Base-by-base conservation (phyloP, 2,888 invertebrate species). In the Odontothrips loti region DNA sequence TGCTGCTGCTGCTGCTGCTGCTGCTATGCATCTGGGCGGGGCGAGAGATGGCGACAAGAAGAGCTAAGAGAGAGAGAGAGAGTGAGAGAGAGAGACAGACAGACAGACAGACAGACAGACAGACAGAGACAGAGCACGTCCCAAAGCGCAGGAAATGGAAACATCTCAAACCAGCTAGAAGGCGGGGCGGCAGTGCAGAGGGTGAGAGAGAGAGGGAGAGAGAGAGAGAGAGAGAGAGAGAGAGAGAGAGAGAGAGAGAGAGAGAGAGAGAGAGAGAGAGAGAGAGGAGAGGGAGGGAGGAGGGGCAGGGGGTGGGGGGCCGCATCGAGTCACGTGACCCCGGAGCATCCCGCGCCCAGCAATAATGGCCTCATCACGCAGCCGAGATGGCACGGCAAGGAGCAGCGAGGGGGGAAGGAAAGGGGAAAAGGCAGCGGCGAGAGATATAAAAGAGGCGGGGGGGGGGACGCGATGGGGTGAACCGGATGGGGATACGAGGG, bases 311-410 rank as follows among this genome's bases (percentile, higher is more conserved):
- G 58, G 6, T 12, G 58, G 58, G 20, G 15, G 17, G 17, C 15
- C 58, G 17, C 58, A 15, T 58, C 58, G 58, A 17, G 58, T 17
- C 17, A 20, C 58, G 11, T 58, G 20, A 20, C 58, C 20, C 6
- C 34, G n/a, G n/a, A 43, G 34, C 34, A 43, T n/a, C 20, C 58
- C 58, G 6, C 58, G 2, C 12, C 4, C 8, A 75, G 27, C 9
- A 27, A 75, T 27, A 27, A 23, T 27, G 68, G 68, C 23, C 68
- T 75, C 68, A 75, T 75, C 68, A 75, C 68, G 68, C 68, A 75
- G 23, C 23, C 68, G 27, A 75, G 68, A 68, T n/a, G 68, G 23
- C 23, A 6, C 68, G 68, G 68, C 23, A 23, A 11, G 23, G 68
- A 23, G 23, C 11, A n/a, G 27, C 0, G 23, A 27, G 68, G 68